A percentile compares a stretch with the other conserved stretches of the same genome.
Conservation (phyloP, 2,888 invertebrate genomes). For the Pemphredon lugubris region DNA sequence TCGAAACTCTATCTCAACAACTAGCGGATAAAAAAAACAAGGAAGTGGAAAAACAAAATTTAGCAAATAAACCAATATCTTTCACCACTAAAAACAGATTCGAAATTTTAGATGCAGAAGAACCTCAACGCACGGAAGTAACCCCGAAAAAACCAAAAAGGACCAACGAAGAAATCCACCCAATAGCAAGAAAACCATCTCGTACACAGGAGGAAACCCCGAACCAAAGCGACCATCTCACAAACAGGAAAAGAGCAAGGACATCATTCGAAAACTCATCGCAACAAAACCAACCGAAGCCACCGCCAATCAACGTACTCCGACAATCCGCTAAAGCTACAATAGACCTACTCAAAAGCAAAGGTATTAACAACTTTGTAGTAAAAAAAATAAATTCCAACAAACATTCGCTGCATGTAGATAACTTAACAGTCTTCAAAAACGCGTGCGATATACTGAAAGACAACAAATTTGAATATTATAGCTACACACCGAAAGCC, state of each 20-base stretch:
- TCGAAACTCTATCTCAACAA: background rate
- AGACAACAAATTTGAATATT: background rate
- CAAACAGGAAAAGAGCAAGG: background rate
- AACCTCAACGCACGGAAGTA: too few relatives aligned
- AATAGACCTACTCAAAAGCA: background rate
- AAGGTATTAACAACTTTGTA: background rate
- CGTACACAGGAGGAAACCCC: too few relatives aligned
- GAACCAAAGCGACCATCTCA: too few relatives aligned
- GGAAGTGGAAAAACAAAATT: background rate
- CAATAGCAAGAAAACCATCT: too few relatives aligned
- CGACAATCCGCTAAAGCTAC: background rate
- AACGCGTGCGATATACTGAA: background rate
- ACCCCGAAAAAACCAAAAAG: too few relatives aligned
- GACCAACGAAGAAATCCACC: too few relatives aligned
- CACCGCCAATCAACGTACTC: background rate
- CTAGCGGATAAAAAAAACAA: background rate
- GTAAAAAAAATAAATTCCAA: background rate
- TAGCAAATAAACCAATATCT: too few relatives aligned
- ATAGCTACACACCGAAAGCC: background rate
- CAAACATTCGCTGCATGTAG: background rate
- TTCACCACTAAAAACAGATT: too few relatives aligned
- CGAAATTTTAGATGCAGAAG: background rate
- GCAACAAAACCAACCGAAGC: background rate
- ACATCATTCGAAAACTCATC: background rate
- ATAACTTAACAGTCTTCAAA: background rate